These are phyloP conservation scores for Mastomys natalensis DNA, from an alignment of 2,113 vertebrate genomes.

Conservation along the genomic window DNA sequence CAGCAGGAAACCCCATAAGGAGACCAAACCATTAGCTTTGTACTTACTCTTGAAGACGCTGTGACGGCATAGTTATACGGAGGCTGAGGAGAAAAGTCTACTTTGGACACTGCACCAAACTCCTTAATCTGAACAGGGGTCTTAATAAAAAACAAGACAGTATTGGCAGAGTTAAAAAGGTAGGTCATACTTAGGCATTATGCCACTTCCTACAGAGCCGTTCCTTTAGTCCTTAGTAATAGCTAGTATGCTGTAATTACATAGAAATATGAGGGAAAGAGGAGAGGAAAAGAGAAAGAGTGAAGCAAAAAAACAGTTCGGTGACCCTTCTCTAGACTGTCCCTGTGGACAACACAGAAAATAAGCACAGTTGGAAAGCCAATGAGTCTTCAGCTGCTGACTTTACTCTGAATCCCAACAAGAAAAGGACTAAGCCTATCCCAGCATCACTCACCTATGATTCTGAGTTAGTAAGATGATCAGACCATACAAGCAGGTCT, in stretches of 20 bases:
- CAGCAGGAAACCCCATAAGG: not conserved
- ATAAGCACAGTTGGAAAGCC: not conserved
- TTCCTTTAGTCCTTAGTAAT: constrained; percentile 24
- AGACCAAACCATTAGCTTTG: not conserved
- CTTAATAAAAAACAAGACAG: constrained; percentile 81
- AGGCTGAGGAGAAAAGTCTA: constrained; percentile 93
- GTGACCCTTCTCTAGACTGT: not conserved
- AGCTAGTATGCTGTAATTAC: not conserved
- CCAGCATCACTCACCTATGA: not conserved
- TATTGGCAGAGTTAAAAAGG: constrained; percentile 39
- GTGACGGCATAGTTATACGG: constrained; percentile 96
- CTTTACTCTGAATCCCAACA: not conserved
- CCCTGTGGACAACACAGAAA: not conserved
- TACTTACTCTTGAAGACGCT: constrained; percentile 95
- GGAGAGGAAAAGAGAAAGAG: not conserved
- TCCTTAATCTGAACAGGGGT: constrained; percentile 97
- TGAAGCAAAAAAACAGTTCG: not conserved
- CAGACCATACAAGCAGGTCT: not conserved
- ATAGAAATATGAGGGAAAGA: constrained; percentile 4
- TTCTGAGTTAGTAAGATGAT: not conserved
- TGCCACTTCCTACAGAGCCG: not conserved
- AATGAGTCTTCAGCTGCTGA: not conserved
- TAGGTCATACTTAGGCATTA: not conserved
- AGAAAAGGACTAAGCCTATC: not conserved
- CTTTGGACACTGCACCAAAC: constrained; percentile 94